These are phyloP conservation scores for Diglossa cyanea DNA, from an alignment of 2,797 vertebrate genomes.

Conservation along the genomic window DNA sequence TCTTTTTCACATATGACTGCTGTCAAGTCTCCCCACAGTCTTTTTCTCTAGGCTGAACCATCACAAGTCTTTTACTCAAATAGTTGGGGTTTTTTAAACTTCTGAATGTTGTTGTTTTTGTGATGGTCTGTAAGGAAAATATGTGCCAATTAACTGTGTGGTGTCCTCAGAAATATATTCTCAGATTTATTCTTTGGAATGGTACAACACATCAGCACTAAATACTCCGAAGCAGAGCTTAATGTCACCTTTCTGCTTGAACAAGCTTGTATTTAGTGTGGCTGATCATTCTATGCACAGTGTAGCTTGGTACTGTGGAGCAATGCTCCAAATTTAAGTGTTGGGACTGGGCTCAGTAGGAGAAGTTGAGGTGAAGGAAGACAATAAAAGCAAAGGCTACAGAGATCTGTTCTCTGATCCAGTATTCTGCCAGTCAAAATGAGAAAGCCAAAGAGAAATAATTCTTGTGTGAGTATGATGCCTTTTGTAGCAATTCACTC, in stretches of 20 bases:
- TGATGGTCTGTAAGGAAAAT: not conserved
- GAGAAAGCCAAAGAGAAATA: constrained; percentile 2
- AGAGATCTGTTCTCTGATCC: not conserved
- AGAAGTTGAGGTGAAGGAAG: not conserved
- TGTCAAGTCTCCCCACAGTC: not conserved
- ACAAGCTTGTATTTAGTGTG: not conserved
- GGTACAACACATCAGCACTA: not conserved
- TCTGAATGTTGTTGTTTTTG: not conserved
- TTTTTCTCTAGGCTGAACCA: not conserved
- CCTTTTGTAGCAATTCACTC: not conserved
- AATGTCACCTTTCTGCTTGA: not conserved
- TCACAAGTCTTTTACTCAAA: not conserved
- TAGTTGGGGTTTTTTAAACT: rapidly evolving
- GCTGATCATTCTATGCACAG: not conserved
- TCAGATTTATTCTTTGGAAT: not conserved
- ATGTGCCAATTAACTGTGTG: not conserved
- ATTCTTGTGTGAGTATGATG: not conserved
- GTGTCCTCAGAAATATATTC: not conserved
- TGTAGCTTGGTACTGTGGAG: not conserved
- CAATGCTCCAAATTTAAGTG: not conserved
- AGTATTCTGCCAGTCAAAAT: not conserved
- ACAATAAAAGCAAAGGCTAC: not conserved
- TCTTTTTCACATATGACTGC: not conserved
- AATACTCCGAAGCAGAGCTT: not conserved
- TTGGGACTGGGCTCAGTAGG: not conserved